Evolutionary conservation across 2,113 vertebrate species (phyloP).

Genomic region (Nibea coibor): DNA sequence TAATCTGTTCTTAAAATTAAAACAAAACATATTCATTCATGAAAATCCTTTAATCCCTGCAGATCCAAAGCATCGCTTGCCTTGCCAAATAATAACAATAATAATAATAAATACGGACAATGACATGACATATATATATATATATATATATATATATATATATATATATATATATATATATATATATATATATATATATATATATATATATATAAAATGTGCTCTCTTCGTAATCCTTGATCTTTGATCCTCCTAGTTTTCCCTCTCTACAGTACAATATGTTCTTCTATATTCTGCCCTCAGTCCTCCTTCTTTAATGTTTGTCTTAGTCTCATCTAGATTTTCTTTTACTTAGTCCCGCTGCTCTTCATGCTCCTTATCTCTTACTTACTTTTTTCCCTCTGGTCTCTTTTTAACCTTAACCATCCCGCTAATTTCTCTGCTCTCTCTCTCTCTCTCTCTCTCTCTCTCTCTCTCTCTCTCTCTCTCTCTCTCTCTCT

Average conservation of each 20-base stretch:
- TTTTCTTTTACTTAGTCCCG: conserved; percentile 51
- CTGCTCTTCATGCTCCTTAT: conserved; percentile 63
- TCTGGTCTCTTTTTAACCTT: conserved; percentile 60
- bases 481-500: neutral
- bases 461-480: neutral
- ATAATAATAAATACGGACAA: neutral
- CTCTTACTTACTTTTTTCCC: conserved; percentile 81
- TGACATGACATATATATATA: no score
- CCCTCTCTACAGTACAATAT: no score
- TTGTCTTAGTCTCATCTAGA: conserved; percentile 62
- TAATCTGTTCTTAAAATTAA: neutral
- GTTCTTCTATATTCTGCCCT: conserved; percentile 18
- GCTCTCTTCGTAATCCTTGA: no score
- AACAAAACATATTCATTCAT: neutral
- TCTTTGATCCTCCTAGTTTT: no score
- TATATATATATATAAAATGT: no score
- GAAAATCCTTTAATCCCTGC: neutral
- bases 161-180: neutral
- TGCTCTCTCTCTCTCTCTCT: conserved; percentile 12
- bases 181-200: no score
- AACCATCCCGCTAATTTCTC: conserved; percentile 45
- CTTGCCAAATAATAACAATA: neutral
- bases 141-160: no score
- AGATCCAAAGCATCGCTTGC: neutral
- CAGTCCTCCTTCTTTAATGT: conserved; percentile 51